Conservation (phyloP, 2,888 invertebrate genomes). For the Cheilosia vernalis region DNA sequence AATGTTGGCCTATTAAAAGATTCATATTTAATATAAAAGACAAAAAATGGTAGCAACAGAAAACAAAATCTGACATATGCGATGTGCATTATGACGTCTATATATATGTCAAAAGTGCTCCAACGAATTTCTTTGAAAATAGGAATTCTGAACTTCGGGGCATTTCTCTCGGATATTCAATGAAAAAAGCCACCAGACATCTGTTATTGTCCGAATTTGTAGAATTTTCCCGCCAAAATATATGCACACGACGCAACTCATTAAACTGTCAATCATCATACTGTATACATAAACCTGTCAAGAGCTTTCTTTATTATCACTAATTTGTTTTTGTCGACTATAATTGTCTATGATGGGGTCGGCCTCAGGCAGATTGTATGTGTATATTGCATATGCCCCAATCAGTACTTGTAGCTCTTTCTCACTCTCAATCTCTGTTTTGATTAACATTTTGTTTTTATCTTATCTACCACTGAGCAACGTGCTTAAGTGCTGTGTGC, state of each 20-base stretch:
- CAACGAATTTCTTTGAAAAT: too few relatives aligned
- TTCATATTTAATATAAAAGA: too few relatives aligned
- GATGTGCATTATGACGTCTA: too few relatives aligned
- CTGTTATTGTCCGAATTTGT: too few relatives aligned
- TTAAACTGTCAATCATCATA: constrained; percentile 9
- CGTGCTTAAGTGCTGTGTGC: constrained; percentile 45
- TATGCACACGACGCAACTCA: constrained; percentile 30
- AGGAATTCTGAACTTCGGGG: too few relatives aligned
- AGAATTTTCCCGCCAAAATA: constrained; percentile 13
- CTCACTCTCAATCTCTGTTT: not conserved
- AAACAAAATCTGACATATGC: too few relatives aligned
- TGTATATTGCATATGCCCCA: not conserved
- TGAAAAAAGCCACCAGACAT: too few relatives aligned
- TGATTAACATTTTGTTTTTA: constrained; percentile 7
- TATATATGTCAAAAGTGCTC: too few relatives aligned
- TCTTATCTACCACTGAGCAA: constrained; percentile 30
- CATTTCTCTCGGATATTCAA: too few relatives aligned
- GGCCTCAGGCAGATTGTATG: not conserved
- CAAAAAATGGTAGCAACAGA: too few relatives aligned
- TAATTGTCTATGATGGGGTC: not conserved
- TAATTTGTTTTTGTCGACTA: not conserved
- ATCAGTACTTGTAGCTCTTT: not conserved
- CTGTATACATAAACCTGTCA: constrained; percentile 9
- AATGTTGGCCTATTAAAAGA: too few relatives aligned
- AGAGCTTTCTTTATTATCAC: not conserved